These are phyloP conservation scores for Peromyscus maniculatus DNA, from an alignment of 2,113 vertebrate genomes.

Conservation along the genomic window DNA sequence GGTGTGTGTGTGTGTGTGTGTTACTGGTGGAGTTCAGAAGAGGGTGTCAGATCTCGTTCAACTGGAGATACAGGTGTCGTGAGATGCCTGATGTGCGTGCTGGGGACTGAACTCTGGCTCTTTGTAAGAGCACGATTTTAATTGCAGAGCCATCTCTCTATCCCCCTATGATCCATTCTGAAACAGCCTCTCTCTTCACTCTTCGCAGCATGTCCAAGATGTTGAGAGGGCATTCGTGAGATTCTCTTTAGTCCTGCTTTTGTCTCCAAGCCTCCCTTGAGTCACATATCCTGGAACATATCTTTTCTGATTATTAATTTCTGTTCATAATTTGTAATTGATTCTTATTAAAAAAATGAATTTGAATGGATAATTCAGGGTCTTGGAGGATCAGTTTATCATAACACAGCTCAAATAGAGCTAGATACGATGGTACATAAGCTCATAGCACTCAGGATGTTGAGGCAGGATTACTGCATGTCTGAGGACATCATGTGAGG, in stretches of 20 bases:
- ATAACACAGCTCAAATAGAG: not conserved
- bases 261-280: not conserved
- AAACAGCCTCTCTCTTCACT: not conserved
- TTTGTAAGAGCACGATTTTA: not conserved
- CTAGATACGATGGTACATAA: not conserved
- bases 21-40: not conserved
- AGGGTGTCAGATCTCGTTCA: not conserved
- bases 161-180: not conserved
- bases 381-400: not conserved
- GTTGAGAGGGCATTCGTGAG: not conserved
- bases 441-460: not conserved
- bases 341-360: not conserved
- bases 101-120: not conserved
- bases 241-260: not conserved
- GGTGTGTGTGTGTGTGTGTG: no score
- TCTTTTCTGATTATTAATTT: not conserved
- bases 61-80: not conserved
- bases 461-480: not conserved
- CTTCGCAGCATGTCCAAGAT: no score
- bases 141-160: not conserved
- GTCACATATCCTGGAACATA: not conserved
- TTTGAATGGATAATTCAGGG: not conserved
- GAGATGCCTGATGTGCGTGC: no score
- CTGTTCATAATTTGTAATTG: not conserved
- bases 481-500: no score